Evolutionary conservation across 2,113 vertebrate species (phyloP).

Genomic region (Rana temporaria): DNA sequence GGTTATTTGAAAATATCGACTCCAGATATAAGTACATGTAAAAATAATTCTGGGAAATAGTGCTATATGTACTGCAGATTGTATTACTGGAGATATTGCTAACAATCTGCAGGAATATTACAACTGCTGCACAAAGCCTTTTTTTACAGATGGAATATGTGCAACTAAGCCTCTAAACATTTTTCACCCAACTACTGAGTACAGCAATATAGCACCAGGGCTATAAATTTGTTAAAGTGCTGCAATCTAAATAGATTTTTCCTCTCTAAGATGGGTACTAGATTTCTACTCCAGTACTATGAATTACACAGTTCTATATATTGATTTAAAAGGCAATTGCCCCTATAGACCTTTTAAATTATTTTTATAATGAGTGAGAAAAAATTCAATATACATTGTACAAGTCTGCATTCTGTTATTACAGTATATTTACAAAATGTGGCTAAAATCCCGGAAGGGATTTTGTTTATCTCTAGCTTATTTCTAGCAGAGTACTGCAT

Average conservation of each 20-base stretch:
- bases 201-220: constrained; percentile 6
- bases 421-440: neutral
- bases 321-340: constrained; percentile 36
- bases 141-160: constrained; percentile 3
- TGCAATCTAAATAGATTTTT: constrained; percentile 45
- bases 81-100: neutral
- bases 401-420: neutral
- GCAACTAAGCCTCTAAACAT: constrained; percentile 12
- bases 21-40: neutral
- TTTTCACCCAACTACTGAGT: constrained; percentile 12
- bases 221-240: constrained; percentile 49
- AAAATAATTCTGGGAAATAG: neutral
- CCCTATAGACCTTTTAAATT: constrained; percentile 27
- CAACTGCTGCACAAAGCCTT: neutral
- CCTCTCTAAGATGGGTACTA: neutral
- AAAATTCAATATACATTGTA: neutral
- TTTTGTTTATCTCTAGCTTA: neutral
- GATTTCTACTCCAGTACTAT: constrained; percentile 17
- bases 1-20: no score
- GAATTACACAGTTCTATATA: constrained; percentile 30
- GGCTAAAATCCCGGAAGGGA: neutral
- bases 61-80: neutral
- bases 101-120: neutral
- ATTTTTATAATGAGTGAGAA: constrained; percentile 12
- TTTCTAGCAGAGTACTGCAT: neutral